A percentile compares a stretch with the other conserved stretches of the same genome.
These are phyloP conservation scores for Charaxes varanes DNA, from an alignment of 1,140 invertebrate genomes.

Conservation along the genomic window DNA sequence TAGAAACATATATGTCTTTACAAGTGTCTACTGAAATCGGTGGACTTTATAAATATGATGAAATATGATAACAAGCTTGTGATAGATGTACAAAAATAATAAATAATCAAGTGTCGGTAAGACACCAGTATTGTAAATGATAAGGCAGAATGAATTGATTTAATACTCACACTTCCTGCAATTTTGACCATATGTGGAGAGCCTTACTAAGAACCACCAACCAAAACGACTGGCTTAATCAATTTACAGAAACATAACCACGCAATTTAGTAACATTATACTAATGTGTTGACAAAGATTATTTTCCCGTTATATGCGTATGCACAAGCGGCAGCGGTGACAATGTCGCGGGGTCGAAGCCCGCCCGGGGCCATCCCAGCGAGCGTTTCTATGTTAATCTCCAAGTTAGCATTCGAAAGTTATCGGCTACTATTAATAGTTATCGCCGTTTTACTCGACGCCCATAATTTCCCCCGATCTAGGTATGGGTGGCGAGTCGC, in stretches of 20 bases:
- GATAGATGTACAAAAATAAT: too few relatives aligned
- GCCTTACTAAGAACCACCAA: too few relatives aligned
- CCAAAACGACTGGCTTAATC: too few relatives aligned
- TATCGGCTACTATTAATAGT: constrained; percentile 63
- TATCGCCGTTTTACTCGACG: constrained; percentile 58
- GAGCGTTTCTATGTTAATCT: constrained; percentile 69
- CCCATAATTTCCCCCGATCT: constrained; percentile 37
- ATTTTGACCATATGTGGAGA: too few relatives aligned
- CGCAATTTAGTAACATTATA: constrained; percentile 9
- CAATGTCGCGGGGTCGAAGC: constrained; percentile 61
- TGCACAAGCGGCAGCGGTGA: constrained; percentile 46
- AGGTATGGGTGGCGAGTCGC: constrained; percentile 27
- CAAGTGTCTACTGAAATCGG: too few relatives aligned
- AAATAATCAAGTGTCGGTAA: too few relatives aligned
- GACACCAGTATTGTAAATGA: too few relatives aligned
- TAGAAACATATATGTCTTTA: too few relatives aligned
- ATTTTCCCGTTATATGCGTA: constrained; percentile 55
- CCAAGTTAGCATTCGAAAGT: constrained; percentile 49
- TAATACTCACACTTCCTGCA: too few relatives aligned
- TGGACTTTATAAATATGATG: too few relatives aligned
- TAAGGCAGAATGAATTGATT: too few relatives aligned
- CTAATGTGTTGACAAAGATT: constrained; percentile 7
- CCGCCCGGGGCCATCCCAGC: constrained; percentile 50
- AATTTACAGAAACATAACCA: constrained; percentile 10
- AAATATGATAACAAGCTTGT: too few relatives aligned